Evolutionary conservation across 2,113 vertebrate genomes (phyloP), one percentile per base, ranked within the genome.

Genomic region (Climacteris rufus): DNA sequence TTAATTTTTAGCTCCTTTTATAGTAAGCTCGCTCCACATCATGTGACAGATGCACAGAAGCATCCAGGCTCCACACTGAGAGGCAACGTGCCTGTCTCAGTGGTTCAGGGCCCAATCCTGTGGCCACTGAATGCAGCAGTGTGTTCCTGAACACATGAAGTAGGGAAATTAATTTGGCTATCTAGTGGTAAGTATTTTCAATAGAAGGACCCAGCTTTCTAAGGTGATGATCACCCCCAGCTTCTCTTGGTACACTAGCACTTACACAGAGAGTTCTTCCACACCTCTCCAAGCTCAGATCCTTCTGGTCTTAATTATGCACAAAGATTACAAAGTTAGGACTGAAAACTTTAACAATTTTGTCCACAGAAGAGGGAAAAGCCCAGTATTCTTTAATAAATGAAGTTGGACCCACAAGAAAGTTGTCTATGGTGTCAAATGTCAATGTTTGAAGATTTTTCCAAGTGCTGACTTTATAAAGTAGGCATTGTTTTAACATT

Each of bases 1-100:
- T 86, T 45, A 45, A 39, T 8, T 74, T 66, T 54, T 50, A 77
- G 25, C 25, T 49, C 6, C 15, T 82, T 31, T 90, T 54, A 16
- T n/a, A 23, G 20, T 14, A 61, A 63, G 19, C 49, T 86, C 15
- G 33, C 64, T 57, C 35, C n/a, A 10, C 17, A 6, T 28, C 37
- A 11, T 42, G 18, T 72, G 40, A 15, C 0, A 64, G 31, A 44
- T 22, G 25, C 11, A 54, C 37, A 63, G n/a, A 27, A 27, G 47
- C 27, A 7, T 14, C 30, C 57, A 72, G 15, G 27, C 57, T 69
- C 27, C 10, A 8, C 31, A 2, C 15, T 24, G 54, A 13, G 49
- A 53, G 80, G 16, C 44, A 54, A 2, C 0, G 0, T n/a, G 23
- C 35, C 42, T 37, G 19, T 60, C 31, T 56, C 9, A 9, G 50